Evolutionary conservation across 2,113 vertebrate genomes (phyloP).

Genomic region (Sander lucioperca): DNA sequence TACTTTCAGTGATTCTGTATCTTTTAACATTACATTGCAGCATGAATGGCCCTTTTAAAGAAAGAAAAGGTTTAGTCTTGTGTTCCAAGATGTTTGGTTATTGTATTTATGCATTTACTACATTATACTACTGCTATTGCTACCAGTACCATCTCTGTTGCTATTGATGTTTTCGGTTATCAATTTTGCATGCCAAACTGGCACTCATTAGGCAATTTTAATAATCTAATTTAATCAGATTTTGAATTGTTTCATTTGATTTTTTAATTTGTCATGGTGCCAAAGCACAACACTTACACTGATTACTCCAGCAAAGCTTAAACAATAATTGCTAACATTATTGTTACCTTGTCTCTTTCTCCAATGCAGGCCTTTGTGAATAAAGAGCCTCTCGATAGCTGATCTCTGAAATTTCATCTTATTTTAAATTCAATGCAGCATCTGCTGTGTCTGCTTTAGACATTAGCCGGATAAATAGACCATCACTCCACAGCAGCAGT

Average conservation of each 20-base stretch:
- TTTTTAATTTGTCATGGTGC: background rate
- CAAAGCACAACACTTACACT: background rate
- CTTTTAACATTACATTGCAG: background rate
- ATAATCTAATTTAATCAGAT: background rate
- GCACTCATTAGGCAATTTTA: background rate
- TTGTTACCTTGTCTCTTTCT: background rate
- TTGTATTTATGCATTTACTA: background rate
- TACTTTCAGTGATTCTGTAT: background rate
- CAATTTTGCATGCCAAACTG: background rate
- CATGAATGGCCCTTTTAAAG: no score
- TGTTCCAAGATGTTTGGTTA: background rate
- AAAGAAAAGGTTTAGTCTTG: background rate
- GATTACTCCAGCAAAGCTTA: background rate
- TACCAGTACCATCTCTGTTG: background rate
- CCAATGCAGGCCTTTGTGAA: background rate
- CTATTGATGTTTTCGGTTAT: background rate
- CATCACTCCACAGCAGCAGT: slow-evolving; percentile 52
- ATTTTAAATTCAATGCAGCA: slow-evolving; percentile 63
- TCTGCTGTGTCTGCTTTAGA: slow-evolving; percentile 66
- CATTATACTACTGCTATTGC: background rate
- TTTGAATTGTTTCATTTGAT: background rate
- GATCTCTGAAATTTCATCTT: slow-evolving; percentile 24
- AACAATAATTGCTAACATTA: background rate
- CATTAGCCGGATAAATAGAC: slow-evolving; percentile 66
- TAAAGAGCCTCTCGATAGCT: slow-evolving; percentile 31